Evolutionary conservation across 1,140 invertebrate genomes (phyloP).

Genomic region (Bombus affinis): DNA sequence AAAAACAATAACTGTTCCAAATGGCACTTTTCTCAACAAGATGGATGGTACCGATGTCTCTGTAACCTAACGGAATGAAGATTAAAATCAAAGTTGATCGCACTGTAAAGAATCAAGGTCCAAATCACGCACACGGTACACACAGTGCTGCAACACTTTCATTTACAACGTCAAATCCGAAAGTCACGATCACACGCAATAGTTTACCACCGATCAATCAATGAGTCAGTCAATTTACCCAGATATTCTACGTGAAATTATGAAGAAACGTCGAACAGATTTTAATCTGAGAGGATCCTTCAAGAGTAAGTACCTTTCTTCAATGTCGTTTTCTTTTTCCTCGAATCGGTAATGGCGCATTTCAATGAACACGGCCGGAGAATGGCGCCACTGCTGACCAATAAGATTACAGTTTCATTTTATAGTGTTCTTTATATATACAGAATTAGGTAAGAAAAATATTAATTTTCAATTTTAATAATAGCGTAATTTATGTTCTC

Average conservation of each 20-base stretch:
- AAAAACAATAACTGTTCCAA: background rate
- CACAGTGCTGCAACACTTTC: constrained; percentile 67
- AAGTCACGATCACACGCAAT: constrained; percentile 32
- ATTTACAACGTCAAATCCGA: constrained; percentile 30
- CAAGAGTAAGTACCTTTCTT: constrained; percentile 39
- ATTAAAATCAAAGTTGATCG: background rate
- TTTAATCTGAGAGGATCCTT: constrained; percentile 39
- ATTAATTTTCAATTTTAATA: background rate
- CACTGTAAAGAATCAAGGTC: constrained; percentile 29
- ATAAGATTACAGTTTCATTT: background rate
- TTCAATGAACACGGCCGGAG: constrained; percentile 19
- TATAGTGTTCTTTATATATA: background rate
- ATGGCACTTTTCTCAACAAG: background rate
- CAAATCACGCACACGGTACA: constrained; percentile 55
- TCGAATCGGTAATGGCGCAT: constrained; percentile 41
- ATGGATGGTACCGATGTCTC: background rate
- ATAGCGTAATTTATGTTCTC: background rate
- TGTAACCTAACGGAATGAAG: constrained; percentile 7
- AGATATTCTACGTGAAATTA: constrained; percentile 25
- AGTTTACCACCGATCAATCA: constrained; percentile 14
- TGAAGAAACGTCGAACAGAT: constrained; percentile 24
- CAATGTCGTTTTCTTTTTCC: constrained; percentile 54
- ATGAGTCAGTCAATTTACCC: constrained; percentile 29
- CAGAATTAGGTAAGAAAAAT: background rate
- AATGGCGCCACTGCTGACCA: constrained; percentile 18